A percentile compares a stretch with the other conserved stretches of the same genome.
These are phyloP conservation scores for Brachymystax lenok DNA, from an alignment of 2,797 vertebrate species.

Conservation along the genomic window DNA sequence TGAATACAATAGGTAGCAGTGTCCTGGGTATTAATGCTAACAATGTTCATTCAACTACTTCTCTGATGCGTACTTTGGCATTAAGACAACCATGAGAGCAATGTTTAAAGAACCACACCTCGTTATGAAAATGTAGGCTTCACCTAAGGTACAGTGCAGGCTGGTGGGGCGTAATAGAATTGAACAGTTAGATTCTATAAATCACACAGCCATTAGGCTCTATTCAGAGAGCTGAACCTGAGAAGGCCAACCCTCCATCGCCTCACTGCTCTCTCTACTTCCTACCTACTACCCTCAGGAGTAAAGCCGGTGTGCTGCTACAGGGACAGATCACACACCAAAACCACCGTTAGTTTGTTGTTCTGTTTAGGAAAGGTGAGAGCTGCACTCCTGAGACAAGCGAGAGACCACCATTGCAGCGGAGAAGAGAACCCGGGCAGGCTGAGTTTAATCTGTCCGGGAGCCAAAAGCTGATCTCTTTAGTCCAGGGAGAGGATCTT, in stretches of 20 bases:
- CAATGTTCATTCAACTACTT: not conserved
- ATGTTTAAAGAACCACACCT: not conserved
- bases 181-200: not conserved
- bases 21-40: not conserved
- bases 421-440: not conserved
- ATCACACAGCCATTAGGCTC: constrained; percentile 33
- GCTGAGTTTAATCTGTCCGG: not conserved
- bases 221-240: constrained; percentile 36
- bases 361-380: constrained; percentile 48
- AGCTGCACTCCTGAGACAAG: not conserved
- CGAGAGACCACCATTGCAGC: not conserved
- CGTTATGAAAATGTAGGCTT: not conserved
- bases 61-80: not conserved
- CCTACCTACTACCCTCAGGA: not conserved
- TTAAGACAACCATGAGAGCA: not conserved
- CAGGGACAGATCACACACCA: not conserved
- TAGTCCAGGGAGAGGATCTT: constrained; percentile 1
- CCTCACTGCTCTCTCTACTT: constrained; percentile 12
- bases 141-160: no score
- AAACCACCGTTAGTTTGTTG: constrained; percentile 51
- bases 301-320: constrained; percentile 15
- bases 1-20: not conserved
- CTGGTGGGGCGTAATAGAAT: not conserved
- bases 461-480: not conserved
- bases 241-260: constrained; percentile 32